Conservation (phyloP, 2,113 vertebrate genomes). For the Hepsetus odoe region DNA sequence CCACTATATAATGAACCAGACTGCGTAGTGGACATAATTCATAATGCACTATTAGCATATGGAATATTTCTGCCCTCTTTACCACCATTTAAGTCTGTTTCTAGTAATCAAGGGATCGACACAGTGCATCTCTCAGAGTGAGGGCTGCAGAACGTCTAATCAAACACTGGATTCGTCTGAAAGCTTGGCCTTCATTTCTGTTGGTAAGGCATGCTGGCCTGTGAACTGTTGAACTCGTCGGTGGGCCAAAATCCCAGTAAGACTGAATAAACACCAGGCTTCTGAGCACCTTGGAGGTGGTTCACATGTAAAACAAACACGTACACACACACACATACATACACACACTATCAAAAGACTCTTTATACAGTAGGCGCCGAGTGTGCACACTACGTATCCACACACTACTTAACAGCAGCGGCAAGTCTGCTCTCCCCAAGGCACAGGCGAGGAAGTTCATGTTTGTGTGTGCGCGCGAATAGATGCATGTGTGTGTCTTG, state of each 20-base stretch:
- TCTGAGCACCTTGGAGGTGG: slow-evolving; percentile 31
- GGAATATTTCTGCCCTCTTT: too few species aligned
- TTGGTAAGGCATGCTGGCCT: background rate
- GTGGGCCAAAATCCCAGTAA: slow-evolving; percentile 22
- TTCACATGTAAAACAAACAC: slow-evolving; percentile 36
- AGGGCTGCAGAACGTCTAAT: too few species aligned
- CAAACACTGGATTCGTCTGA: background rate
- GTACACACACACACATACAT: slow-evolving; percentile 35
- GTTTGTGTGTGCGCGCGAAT: slow-evolving; percentile 8
- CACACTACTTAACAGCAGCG: slow-evolving; percentile 31
- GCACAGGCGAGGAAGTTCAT: background rate
- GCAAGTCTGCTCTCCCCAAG: background rate
- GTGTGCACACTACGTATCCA: slow-evolving; percentile 28
- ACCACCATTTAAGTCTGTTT: too few species aligned
- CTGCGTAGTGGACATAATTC: too few species aligned
- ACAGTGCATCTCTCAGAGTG: too few species aligned
- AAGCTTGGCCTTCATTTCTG: background rate
- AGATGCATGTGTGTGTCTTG: too few species aligned
- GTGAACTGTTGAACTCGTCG: slow-evolving; percentile 34
- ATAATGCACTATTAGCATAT: too few species aligned
- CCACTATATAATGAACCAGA: too few species aligned
- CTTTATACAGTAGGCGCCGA: slow-evolving; percentile 30
- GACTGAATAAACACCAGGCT: slow-evolving; percentile 38
- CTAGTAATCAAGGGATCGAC: too few species aligned
- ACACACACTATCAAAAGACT: slow-evolving; percentile 31